Conservation (phyloP, 2,888 invertebrate genomes). For the Hemicrepidius hirtus region DNA sequence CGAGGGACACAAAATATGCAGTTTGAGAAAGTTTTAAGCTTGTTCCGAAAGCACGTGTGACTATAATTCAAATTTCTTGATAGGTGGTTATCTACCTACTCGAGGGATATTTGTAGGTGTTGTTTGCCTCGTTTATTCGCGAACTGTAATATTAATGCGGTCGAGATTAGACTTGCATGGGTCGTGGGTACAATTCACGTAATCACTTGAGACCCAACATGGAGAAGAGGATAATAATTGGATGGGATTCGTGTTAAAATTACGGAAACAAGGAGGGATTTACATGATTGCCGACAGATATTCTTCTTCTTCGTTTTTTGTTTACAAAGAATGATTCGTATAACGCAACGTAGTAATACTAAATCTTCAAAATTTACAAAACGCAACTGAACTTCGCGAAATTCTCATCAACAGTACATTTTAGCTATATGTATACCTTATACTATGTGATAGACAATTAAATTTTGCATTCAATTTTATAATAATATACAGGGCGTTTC, state of each 20-base stretch:
- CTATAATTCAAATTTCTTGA: conserved; percentile 27
- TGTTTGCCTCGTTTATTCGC: conserved; percentile 23
- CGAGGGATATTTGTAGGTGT: conserved; percentile 26
- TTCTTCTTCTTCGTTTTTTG: no score
- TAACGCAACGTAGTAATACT: no score
- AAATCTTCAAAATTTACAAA: no score
- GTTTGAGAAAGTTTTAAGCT: conserved; percentile 20
- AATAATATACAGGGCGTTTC: no score
- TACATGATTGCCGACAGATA: no score
- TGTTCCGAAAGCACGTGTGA: conserved; percentile 22
- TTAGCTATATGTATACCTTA: no score
- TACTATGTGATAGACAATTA: no score
- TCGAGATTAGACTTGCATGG: conserved; percentile 28
- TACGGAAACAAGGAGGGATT: no score
- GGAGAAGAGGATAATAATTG: conserved; percentile 11
- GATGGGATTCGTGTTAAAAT: not conserved
- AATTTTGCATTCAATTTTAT: no score
- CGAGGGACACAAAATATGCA: conserved; percentile 24
- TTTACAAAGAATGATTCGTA: no score
- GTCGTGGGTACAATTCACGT: conserved; percentile 7
- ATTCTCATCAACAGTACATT: no score
- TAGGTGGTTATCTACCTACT: conserved; percentile 28
- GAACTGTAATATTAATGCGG: conserved; percentile 28
- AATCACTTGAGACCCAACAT: not conserved
- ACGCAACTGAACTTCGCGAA: no score